Conservation (phyloP, 2,797 vertebrate species). For the Dryobates pubescens region DNA sequence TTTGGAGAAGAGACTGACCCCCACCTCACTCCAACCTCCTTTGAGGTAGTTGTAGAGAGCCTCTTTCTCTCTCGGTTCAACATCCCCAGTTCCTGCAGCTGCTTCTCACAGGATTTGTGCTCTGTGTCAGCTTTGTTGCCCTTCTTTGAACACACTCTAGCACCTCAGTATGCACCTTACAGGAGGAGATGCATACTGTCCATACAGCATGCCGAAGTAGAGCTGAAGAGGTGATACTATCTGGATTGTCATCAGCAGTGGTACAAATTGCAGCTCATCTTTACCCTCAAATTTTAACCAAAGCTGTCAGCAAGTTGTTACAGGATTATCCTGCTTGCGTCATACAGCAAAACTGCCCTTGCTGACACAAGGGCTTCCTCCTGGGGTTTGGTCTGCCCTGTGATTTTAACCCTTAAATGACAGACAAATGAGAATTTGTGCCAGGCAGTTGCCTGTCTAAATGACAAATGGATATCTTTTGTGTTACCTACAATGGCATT, state of each 20-base stretch:
- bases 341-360: background rate
- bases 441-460: background rate
- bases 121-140: too few species aligned
- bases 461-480: background rate
- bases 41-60: too few species aligned
- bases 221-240: background rate
- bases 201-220: background rate
- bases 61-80: too few species aligned
- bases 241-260: background rate
- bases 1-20: too few species aligned
- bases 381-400: background rate
- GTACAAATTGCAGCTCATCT: background rate
- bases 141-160: too few species aligned
- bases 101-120: too few species aligned
- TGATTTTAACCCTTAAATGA: background rate
- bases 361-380: background rate
- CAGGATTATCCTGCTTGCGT: background rate
- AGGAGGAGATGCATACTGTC: background rate
- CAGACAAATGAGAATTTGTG: background rate
- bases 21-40: too few species aligned
- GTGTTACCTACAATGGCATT: background rate
- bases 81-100: too few species aligned
- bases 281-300: background rate
- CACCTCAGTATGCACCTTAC: background rate
- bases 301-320: background rate